phyloP scores from a whole-genome alignment of 2,888 invertebrate genomes.

The Crepidodera aurea region DNA sequence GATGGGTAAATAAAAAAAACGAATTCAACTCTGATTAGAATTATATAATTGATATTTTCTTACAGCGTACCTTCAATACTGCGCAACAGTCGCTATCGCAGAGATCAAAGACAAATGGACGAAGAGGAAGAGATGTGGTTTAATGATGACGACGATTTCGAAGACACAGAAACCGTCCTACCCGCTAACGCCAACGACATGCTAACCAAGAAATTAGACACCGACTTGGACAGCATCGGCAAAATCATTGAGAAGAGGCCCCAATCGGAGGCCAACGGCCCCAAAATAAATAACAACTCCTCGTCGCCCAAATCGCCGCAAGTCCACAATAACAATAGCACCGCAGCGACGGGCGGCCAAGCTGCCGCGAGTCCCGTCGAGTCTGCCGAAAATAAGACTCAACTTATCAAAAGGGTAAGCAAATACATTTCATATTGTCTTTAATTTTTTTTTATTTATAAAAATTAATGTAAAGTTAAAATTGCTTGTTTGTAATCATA shows the following conservation, averaged over 20 bases:
- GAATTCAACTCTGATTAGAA: not conserved
- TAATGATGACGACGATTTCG: conserved; percentile 94
- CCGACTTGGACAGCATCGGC: conserved; percentile 67
- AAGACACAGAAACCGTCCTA: conserved; percentile 75
- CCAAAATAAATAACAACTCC: conserved; percentile 56
- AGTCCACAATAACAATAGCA: conserved; percentile 61
- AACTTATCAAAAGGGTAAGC: conserved; percentile 64
- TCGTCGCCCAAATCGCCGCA: conserved; percentile 51
- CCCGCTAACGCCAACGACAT: conserved; percentile 64
- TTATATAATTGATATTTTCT: too few relatives aligned
- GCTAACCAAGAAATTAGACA: conserved; percentile 66
- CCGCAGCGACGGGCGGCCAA: conserved; percentile 30
- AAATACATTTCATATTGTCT: conserved; percentile 2
- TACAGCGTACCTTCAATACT: conserved; percentile 81
- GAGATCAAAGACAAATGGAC: conserved; percentile 92
- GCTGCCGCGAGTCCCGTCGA: conserved; percentile 44
- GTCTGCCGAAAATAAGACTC: conserved; percentile 59
- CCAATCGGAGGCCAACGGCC: conserved; percentile 53
- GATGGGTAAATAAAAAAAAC: conserved; percentile 57
- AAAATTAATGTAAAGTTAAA: not conserved
- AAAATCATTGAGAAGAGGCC: conserved; percentile 48
- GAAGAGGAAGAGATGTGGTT: conserved; percentile 99
- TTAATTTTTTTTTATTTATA: not conserved
- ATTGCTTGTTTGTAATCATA: too few relatives aligned
- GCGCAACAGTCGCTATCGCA: conserved; percentile 81